Base-by-base conservation (phyloP, 2,113 vertebrate genomes). In the Gavia stellata region DNA sequence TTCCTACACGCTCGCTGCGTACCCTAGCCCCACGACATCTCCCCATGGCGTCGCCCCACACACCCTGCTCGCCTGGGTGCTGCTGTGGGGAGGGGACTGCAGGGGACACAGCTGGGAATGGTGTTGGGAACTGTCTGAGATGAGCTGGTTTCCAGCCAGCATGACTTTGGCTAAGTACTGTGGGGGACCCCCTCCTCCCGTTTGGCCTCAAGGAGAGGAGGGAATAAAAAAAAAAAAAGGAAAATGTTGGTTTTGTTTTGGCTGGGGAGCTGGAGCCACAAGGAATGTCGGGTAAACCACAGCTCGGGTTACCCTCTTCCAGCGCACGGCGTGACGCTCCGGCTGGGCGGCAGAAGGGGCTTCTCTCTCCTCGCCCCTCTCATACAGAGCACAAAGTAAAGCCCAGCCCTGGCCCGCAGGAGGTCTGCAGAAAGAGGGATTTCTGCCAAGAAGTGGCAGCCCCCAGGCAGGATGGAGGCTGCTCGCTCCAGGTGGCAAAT, bases 241-340 rank as follows among this genome's bases (percentile, higher is more conserved):
- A 91, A 95, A 87, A 88, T 67, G 68, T 86, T 95, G 92, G 95
- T 94, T 94, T 97, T 97, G 92, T 97, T 97, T 97, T 97, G 97
- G 95, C 94, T 86, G 90, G 68, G 84, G 89, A 95, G 49, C 80
- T 87, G 75, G 96, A 97, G 96, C 94, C 94, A 89, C 95, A 84
- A 82, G 90, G 95, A 95, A 93, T 88, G 96, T 92, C 17, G 90
- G 96, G 98, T 96, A 97, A 96, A 96, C 97, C 97, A 38, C 80
- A 97, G 96, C 97, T 97, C 91, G 92, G 81, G 96, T 97, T 97
- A 87, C 97, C 97, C 94, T 92, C 94, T 94, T 94, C 95, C 97
- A 97, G 97, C 71, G 6, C 75, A 82, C 90, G 73, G 96, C 82
- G 81, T 96, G 97, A 91, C 53, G 81, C 88, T 90, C 58, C 5